Evolutionary conservation across 1,140 invertebrate genomes (phyloP), one percentile per base, ranked within the genome.

Genomic region (Bombus waltoni): DNA sequence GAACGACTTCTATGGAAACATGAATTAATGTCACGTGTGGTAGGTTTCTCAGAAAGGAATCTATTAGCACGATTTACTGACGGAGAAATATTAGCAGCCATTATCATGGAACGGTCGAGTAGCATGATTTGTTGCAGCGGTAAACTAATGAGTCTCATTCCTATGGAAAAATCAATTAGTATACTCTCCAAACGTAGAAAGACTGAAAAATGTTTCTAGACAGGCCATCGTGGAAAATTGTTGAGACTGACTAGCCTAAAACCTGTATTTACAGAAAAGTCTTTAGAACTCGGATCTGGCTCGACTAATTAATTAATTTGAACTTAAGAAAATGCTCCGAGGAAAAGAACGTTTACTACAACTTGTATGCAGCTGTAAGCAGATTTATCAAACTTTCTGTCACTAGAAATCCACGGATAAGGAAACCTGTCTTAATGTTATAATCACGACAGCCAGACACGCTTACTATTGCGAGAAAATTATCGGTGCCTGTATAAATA

Each of bases 31-130:
- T 76, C 74, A 59, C 53, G 74, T 76, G 74, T 59, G 74, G 74
- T 76, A 11, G 53, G 74, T 76, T 76, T 76, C 74, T 57, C 57
- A 76, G 74, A 76, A 76, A 76, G 74, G 74, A 76, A 76, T 76
- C 74, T 76, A 76, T 76, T 76, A 76, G 74, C 74, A 76, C 74
- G 74, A 40, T 35, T 59, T 76, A 76, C 74, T 76, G 74, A 76
- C 74, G 57, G 74, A 40, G 74, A 38, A 59, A 76, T 76, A 76
- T 76, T 59, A 76, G 47, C 13, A 8, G 53, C 74, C 74, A 76
- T 76, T 76, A 76, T 76, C 53, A 76, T 18, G 74, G 74, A 35
- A 38, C 18, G 25, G 47, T 32, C 13, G 74, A 25, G 53, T 35
- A 40, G 25, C 25, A 76, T 76, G 74, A 76, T 76, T 76, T 76